These are phyloP conservation scores for Heliothis virescens DNA, from an alignment of 1,140 invertebrate genomes.

Conservation along the genomic window DNA sequence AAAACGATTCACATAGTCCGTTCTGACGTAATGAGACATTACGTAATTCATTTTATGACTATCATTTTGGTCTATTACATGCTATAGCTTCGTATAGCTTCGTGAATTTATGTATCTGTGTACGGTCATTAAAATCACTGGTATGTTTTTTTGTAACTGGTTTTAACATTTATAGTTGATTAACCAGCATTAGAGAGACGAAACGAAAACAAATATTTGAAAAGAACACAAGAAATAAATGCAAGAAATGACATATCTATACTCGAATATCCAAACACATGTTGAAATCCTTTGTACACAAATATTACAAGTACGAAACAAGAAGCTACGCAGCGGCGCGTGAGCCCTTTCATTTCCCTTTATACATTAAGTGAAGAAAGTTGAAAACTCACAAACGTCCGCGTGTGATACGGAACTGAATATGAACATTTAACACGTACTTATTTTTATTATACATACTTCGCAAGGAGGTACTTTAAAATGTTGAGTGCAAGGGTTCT, in stretches of 20 bases:
- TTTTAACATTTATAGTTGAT: no score
- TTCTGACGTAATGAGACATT: neutral
- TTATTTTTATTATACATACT: conserved; percentile 38
- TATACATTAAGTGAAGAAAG: conserved; percentile 43
- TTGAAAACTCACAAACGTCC: conserved; percentile 42
- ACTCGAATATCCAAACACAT: neutral
- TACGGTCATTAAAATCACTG: neutral
- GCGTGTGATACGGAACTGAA: conserved; percentile 13
- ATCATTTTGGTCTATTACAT: neutral
- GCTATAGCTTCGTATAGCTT: no score
- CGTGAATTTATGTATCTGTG: neutral
- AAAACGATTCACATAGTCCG: conserved; percentile 3
- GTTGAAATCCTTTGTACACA: conserved; percentile 17
- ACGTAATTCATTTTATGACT: conserved; percentile 4
- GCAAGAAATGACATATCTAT: neutral
- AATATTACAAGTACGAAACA: conserved; percentile 15
- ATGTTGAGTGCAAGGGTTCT: conserved; percentile 5
- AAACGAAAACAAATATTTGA: neutral
- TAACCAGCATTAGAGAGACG: neutral
- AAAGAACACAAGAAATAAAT: conserved; percentile 34
- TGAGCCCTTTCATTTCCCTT: conserved; percentile 36
- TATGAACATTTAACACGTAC: conserved; percentile 42
- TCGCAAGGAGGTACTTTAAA: conserved; percentile 31
- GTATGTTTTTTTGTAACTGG: no score
- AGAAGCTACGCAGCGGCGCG: conserved; percentile 38